Evolutionary conservation across 2,113 vertebrate genomes (phyloP).

Genomic region (Macquaria australasica): DNA sequence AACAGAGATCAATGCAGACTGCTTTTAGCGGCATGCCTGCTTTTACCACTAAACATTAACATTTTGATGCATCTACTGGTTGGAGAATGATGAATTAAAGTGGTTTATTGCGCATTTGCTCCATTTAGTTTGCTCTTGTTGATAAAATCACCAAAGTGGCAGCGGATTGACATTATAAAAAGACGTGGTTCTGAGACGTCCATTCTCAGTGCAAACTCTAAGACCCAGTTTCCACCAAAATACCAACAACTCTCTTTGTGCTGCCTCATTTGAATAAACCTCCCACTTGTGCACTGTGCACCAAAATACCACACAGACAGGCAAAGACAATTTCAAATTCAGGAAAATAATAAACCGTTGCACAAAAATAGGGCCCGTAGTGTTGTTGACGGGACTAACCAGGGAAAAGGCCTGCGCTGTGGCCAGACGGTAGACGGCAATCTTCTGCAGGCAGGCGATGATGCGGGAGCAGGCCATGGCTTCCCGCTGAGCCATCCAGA

Average conservation of each 20-base stretch:
- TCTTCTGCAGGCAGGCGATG: constrained; percentile 91
- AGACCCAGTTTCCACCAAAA: too few species aligned
- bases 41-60: not conserved
- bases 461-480: constrained; percentile 93
- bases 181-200: too few species aligned
- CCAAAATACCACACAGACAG: too few species aligned
- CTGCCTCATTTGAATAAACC: too few species aligned
- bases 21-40: not conserved
- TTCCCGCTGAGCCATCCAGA: constrained; percentile 95
- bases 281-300: too few species aligned
- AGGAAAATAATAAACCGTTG: too few species aligned
- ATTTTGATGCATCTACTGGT: not conserved
- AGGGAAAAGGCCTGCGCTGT: constrained; percentile 92
- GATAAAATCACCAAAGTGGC: not conserved
- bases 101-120: too few species aligned
- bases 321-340: too few species aligned
- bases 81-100: not conserved
- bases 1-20: not conserved
- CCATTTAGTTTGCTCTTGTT: too few species aligned
- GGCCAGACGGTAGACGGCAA: constrained; percentile 89
- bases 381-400: constrained; percentile 76
- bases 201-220: too few species aligned
- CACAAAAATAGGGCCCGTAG: too few species aligned
- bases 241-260: too few species aligned
- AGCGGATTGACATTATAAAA: not conserved